Evolutionary conservation across 2,113 vertebrate genomes (phyloP).

Genomic region (Chrysemys picta): DNA sequence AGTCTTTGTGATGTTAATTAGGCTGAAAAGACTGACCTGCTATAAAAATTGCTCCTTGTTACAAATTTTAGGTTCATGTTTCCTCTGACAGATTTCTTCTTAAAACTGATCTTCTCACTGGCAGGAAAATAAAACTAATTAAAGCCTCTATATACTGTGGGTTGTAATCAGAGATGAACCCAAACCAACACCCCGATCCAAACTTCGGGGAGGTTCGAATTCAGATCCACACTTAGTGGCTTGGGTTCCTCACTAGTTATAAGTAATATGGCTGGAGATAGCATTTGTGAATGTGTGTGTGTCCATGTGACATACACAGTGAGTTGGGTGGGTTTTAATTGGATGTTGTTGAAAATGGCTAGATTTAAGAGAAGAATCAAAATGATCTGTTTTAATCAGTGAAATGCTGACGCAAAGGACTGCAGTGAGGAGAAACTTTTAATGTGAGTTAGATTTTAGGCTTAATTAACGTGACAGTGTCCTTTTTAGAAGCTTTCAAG

Average conservation of each 20-base stretch:
- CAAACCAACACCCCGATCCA: neutral
- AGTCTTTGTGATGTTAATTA: conserved; percentile 1
- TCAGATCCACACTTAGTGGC: neutral
- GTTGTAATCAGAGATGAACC: neutral
- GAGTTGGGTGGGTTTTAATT: neutral
- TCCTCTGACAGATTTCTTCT: neutral
- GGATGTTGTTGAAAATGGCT: neutral
- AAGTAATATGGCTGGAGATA: neutral
- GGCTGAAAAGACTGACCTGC: conserved; percentile 20
- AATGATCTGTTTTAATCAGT: conserved; percentile 6
- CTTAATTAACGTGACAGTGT: conserved; percentile 5
- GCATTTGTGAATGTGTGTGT: neutral
- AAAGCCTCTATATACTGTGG: neutral
- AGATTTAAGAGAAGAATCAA: conserved; percentile 10
- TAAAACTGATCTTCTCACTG: neutral
- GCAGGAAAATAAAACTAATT: neutral
- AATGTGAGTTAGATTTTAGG: conserved; percentile 2
- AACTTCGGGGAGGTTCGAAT: neutral
- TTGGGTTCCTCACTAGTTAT: neutral
- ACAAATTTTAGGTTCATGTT: conserved; percentile 8
- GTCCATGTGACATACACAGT: neutral
- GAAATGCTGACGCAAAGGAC: neutral
- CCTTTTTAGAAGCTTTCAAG: conserved; percentile 19
- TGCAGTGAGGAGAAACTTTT: neutral
- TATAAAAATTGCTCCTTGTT: conserved; percentile 27